These are phyloP conservation scores for Heliconius hermathena DNA, from an alignment of 1,140 invertebrate genomes.

Conservation along the genomic window DNA sequence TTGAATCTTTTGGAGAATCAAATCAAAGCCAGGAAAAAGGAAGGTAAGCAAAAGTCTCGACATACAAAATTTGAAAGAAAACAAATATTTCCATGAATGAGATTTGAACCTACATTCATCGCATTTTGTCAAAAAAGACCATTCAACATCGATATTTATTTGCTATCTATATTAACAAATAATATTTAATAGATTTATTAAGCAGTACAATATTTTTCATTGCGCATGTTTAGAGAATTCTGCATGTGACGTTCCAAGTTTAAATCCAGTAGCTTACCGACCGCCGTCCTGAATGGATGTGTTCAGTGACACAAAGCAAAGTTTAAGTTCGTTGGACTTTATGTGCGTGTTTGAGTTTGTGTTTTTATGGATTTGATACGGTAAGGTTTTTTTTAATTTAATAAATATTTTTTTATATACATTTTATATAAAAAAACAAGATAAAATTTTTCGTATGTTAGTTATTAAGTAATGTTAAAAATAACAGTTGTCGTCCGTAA, in stretches of 20 bases:
- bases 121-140: neutral
- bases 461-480: too few species aligned
- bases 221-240: constrained; percentile 38
- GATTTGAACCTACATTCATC: too few species aligned
- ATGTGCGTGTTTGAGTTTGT: constrained; percentile 35
- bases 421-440: neutral
- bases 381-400: constrained; percentile 13
- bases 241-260: constrained; percentile 41
- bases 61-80: too few species aligned
- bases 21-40: too few species aligned
- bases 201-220: constrained; percentile 29
- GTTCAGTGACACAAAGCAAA: constrained; percentile 18
- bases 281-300: constrained; percentile 29
- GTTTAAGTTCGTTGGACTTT: constrained; percentile 30
- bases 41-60: too few species aligned
- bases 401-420: neutral
- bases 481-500: too few species aligned
- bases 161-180: neutral
- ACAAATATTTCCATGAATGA: too few species aligned
- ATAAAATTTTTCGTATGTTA: neutral
- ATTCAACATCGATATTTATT: neutral
- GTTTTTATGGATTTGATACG: constrained; percentile 26
- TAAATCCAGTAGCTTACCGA: constrained; percentile 39
- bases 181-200: constrained; percentile 1
- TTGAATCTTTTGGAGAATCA: too few species aligned